Conservation (phyloP, 2,113 vertebrate species). For the Ardeotis arabs region DNA sequence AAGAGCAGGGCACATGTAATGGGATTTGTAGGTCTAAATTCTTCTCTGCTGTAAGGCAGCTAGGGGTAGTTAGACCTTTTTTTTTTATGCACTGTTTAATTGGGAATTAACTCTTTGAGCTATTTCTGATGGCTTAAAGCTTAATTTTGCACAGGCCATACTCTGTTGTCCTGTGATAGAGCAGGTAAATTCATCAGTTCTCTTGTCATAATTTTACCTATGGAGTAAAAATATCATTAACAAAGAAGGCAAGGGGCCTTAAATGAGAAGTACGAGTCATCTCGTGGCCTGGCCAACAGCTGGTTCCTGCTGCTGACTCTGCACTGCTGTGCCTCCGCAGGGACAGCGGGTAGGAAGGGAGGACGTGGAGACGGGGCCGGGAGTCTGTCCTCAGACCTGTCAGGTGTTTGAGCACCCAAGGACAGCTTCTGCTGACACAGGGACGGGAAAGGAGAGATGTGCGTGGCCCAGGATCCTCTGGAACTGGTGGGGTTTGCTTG, state of each 20-base stretch:
- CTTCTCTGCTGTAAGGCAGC: not conserved
- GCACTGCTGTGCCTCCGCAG: not conserved
- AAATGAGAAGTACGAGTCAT: not conserved
- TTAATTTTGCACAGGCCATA: not conserved
- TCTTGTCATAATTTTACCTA: not conserved
- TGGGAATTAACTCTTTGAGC: not conserved
- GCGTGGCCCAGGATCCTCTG: not conserved
- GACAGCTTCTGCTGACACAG: not conserved
- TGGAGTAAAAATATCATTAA: not conserved
- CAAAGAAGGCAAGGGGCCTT: not conserved
- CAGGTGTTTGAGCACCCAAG: not conserved
- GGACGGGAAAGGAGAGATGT: not conserved
- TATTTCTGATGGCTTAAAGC: not conserved
- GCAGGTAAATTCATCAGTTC: not conserved
- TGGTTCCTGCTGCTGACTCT: not conserved
- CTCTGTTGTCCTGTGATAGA: not conserved
- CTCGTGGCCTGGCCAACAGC: not conserved
- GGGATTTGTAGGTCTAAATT: not conserved
- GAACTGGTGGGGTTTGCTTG: not conserved
- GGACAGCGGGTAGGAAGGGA: not conserved
- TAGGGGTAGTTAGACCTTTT: not conserved
- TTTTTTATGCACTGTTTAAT: not conserved
- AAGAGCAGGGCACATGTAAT: not conserved
- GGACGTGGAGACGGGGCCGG: not conserved
- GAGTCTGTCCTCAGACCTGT: not conserved